phyloP scores from a whole-genome alignment of 1,140 invertebrate species.

The Tetraneura akinire region DNA sequence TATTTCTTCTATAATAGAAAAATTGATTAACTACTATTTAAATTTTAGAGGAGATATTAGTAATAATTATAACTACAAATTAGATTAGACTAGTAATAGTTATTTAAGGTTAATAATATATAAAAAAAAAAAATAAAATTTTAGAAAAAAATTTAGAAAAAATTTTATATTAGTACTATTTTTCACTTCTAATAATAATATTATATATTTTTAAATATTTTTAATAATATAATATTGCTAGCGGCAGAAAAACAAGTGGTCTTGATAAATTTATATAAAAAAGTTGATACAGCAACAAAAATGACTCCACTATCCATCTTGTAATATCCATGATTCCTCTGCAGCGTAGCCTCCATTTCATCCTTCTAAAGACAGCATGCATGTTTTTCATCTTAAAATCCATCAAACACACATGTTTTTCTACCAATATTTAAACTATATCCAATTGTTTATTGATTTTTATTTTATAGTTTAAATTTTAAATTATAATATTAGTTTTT shows the following conservation, averaged over 20 bases:
- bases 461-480: background rate
- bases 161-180: background rate
- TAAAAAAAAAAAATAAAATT: conserved; percentile 4
- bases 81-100: background rate
- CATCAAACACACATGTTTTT: conserved; percentile 44
- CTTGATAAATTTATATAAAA: conserved; percentile 42
- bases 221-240: background rate
- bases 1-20: background rate
- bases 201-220: background rate
- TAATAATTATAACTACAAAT: conserved; percentile 8
- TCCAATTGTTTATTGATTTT: background rate
- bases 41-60: conserved; percentile 20
- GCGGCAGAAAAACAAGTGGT: conserved; percentile 33
- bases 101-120: background rate
- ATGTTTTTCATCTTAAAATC: conserved; percentile 26
- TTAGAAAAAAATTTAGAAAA: conserved; percentile 1
- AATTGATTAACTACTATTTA: background rate
- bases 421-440: conserved; percentile 5
- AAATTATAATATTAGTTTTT: background rate
- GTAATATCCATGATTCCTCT: background rate
- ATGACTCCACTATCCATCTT: background rate
- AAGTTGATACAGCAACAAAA: background rate
- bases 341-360: background rate
- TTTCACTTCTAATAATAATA: conserved; percentile 12
- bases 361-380: background rate